A percentile compares a stretch with the other conserved stretches of the same genome.
Conservation (phyloP, 2,888 invertebrate species). For the Lapara coniferarum region DNA sequence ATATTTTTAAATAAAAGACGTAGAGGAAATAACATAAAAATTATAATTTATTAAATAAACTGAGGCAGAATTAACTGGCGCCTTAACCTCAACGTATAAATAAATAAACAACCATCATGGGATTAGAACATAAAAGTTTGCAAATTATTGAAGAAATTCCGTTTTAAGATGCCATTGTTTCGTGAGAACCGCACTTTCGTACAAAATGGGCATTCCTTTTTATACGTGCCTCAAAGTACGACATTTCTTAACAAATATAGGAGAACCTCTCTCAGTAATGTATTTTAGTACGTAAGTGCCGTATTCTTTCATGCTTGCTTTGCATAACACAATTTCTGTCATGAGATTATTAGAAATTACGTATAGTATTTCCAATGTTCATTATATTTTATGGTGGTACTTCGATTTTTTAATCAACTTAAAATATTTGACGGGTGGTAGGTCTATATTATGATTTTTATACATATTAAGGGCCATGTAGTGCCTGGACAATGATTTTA, state of each 20-base stretch:
- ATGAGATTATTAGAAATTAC: slow-evolving; percentile 11
- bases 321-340: slow-evolving; percentile 6
- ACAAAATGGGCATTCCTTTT: slow-evolving; percentile 21
- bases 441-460: no score
- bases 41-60: background rate
- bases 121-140: slow-evolving; percentile 51
- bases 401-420: background rate
- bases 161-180: slow-evolving; percentile 43
- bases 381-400: slow-evolving; percentile 1
- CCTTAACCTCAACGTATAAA: slow-evolving; percentile 42
- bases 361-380: slow-evolving; percentile 3
- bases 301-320: slow-evolving; percentile 17
- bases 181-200: slow-evolving; percentile 15
- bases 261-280: slow-evolving; percentile 10
- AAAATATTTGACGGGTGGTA: no score
- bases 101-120: slow-evolving; percentile 52
- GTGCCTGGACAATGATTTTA: no score
- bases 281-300: slow-evolving; percentile 15
- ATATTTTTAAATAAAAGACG: no score
- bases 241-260: slow-evolving; percentile 20
- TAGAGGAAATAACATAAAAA: background rate
- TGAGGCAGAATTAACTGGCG: background rate
- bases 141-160: slow-evolving; percentile 49
- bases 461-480: no score
- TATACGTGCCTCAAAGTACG: slow-evolving; percentile 14